Conservation (phyloP, 2,797 vertebrate genomes). For the Rhinophrynus dorsalis region DNA sequence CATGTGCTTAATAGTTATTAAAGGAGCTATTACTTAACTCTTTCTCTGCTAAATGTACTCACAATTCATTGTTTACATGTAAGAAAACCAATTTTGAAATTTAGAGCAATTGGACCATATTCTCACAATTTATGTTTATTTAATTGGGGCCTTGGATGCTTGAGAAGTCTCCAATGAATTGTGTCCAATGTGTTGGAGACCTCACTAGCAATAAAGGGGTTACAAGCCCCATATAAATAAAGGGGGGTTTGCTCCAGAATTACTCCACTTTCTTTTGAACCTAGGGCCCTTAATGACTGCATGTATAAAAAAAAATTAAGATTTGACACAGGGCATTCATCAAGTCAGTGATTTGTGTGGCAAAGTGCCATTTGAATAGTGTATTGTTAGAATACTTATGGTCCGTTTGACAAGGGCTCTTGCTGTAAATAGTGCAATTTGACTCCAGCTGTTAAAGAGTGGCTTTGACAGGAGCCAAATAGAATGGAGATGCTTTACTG, state of each 20-base stretch:
- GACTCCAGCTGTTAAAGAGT: constrained; percentile 97
- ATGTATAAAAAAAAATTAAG: background rate
- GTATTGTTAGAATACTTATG: constrained; percentile 79
- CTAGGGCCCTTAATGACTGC: no score
- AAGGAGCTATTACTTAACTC: constrained; percentile 62
- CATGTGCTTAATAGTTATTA: constrained; percentile 61
- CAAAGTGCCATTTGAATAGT: constrained; percentile 82
- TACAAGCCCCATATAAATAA: no score
- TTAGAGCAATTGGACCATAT: no score
- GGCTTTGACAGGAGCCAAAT: constrained; percentile 94
- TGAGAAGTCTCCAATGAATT: no score
- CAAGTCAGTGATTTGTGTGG: constrained; percentile 79
- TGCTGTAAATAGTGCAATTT: constrained; percentile 98
- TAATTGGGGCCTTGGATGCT: no score
- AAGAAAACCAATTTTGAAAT: no score
- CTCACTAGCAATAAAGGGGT: no score
- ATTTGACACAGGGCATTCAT: constrained; percentile 72
- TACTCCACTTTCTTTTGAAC: no score
- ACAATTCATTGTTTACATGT: background rate
- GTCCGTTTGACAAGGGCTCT: constrained; percentile 85
- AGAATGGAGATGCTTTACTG: constrained; percentile 84
- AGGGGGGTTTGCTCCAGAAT: no score
- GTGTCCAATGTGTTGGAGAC: no score
- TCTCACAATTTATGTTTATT: no score
- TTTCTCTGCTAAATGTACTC: background rate